Evolutionary conservation across 2,888 invertebrate species (phyloP).

Genomic region (Apamea crenata): DNA sequence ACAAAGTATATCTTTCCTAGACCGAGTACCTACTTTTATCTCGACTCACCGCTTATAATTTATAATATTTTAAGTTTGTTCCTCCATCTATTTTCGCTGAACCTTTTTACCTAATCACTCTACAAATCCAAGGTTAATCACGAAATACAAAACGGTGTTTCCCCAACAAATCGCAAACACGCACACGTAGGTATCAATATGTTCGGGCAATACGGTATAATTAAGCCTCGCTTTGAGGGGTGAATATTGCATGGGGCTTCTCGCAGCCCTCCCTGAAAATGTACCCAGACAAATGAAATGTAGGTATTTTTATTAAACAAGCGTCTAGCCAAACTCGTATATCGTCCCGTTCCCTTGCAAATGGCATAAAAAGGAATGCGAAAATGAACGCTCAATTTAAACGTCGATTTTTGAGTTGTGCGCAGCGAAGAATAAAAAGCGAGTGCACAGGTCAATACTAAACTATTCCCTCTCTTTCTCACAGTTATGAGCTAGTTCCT

Average conservation of each 20-base stretch:
- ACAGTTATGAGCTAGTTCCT: conserved; percentile 34
- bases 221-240: conserved; percentile 15
- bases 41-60: background rate
- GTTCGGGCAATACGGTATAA: conserved; percentile 9
- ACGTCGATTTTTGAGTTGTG: conserved; percentile 12
- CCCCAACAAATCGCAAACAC: background rate
- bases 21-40: background rate
- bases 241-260: conserved; percentile 15
- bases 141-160: conserved; percentile 20
- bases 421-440: conserved; percentile 29
- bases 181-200: background rate
- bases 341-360: conserved; percentile 6
- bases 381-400: conserved; percentile 30
- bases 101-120: conserved; percentile 3
- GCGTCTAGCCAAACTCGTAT: conserved; percentile 20
- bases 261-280: background rate
- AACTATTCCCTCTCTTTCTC: conserved; percentile 27
- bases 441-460: conserved; percentile 43
- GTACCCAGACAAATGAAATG: conserved; percentile 20
- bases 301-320: conserved; percentile 34
- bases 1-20: background rate
- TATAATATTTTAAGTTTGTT: background rate
- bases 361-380: conserved; percentile 22
- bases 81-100: background rate
- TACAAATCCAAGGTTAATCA: conserved; percentile 11